phyloP scores from a whole-genome alignment of 2,113 vertebrate genomes.

The Nesospiza acunhae region DNA sequence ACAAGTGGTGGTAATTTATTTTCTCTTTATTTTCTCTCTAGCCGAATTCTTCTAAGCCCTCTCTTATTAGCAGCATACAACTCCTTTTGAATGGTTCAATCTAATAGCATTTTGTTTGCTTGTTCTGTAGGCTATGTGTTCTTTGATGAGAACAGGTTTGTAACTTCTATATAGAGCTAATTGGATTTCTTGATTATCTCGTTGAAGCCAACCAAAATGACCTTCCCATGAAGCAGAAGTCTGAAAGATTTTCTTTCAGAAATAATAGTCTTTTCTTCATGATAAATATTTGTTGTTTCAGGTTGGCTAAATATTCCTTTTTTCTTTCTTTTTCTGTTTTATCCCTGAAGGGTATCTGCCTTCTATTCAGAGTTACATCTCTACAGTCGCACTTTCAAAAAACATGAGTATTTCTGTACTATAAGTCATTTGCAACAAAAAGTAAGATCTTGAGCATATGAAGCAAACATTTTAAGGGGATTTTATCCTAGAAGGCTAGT shows the following conservation, averaged over 20 bases:
- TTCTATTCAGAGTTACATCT: not conserved
- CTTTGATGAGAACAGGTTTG: conserved; percentile 35
- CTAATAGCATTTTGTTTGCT: conserved; percentile 1
- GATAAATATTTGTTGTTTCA: not conserved
- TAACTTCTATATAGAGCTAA: conserved; percentile 15
- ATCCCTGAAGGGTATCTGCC: not conserved
- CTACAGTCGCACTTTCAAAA: not conserved
- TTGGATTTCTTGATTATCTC: conserved; percentile 39
- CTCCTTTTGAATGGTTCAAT: not conserved
- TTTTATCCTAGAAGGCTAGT: not conserved
- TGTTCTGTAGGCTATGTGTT: not conserved
- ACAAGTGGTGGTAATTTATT: not conserved
- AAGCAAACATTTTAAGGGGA: not conserved
- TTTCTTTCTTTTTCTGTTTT: not conserved
- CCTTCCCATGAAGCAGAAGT: not conserved
- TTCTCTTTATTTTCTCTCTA: not conserved
- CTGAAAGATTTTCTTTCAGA: conserved; percentile 23
- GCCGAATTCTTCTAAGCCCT: not conserved
- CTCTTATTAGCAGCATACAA: not conserved
- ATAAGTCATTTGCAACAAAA: not conserved
- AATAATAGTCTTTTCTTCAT: conserved; percentile 3
- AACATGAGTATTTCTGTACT: not conserved
- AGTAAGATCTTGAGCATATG: not conserved
- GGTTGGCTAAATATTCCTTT: not conserved
- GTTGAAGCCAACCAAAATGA: not conserved